Evolutionary conservation across 35 echinoderm and acorn worm genomes (phyloP), one percentile per base, ranked within the genome.

Genomic region (Heliocidaris erythrogramma): DNA sequence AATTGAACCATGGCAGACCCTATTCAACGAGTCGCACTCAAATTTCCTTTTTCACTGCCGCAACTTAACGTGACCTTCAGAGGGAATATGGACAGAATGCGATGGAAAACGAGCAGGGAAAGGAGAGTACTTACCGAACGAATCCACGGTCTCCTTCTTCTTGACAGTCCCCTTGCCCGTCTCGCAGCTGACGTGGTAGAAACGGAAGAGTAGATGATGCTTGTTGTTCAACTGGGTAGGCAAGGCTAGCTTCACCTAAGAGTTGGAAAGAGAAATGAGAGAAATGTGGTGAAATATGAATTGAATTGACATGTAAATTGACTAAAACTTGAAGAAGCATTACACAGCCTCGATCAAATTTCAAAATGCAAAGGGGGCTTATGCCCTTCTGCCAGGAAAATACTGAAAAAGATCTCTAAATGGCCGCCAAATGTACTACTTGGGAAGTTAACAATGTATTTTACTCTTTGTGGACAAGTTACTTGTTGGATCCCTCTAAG

Each of bases 151-250:
- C 32, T 99, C 98, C 89, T 94, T 96, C 92, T 97, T 99, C 94
- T 99, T 99, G 94, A 99, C 97, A 11, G 98, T 99, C 2, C 98
- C 97, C 92, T 99, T 97, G 48, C 97, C 97, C 8, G 93, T 95
- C 95, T 97, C 98, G 86, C 98, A 99, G 95, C 98, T 99, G 42
- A 99, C 95, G 32, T 99, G 98, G 93, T 99, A 99, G 94, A 97
- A 99, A n/a, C 96, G 95, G 90, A 99, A 99, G 47, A 99, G 94
- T 1, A 99, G 94, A 86, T 99, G 98, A 88, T 99, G 98, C 85
- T 97, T 99, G 30, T 97, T 92, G 59, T 94, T 93, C 9, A 99
- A 91, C 48, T 99, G 97, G 2, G 97, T 97, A 14, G 98, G 98
- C 14, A 99, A 85, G 88, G 97, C 97, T 32, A 99, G 92, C 50